Percentiles rank a stretch among this genome's conserved stretches.
Evolutionary conservation across 2,113 vertebrate genomes (phyloP).

Genomic region (Eubucco bourcierii): DNA sequence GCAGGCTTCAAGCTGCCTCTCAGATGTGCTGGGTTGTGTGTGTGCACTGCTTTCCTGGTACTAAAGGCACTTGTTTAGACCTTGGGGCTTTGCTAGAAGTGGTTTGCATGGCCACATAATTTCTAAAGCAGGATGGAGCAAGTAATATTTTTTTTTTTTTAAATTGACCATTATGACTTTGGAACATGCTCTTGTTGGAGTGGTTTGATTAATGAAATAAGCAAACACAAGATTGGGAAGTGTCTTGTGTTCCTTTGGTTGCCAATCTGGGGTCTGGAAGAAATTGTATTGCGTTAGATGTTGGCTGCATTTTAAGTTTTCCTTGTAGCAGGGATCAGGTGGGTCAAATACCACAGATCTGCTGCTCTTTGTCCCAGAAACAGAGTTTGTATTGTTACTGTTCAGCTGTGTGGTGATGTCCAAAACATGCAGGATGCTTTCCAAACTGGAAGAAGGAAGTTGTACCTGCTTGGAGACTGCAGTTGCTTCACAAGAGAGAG

Average conservation of each 20-base stretch:
- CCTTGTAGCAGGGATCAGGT: not conserved
- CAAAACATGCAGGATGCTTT: not conserved
- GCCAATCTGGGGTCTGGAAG: conserved; percentile 44
- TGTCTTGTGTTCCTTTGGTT: conserved; percentile 26
- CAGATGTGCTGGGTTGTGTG: not conserved
- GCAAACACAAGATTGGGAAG: conserved; percentile 22
- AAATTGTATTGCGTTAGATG: conserved; percentile 17
- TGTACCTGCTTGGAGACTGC: not conserved
- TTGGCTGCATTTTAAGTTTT: conserved; percentile 29
- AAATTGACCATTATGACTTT: conserved; percentile 9
- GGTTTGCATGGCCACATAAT: not conserved
- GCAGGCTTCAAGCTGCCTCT: not conserved
- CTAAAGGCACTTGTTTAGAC: not conserved
- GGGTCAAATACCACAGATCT: conserved; percentile 7
- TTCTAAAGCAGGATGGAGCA: not conserved
- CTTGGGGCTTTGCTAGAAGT: not conserved
- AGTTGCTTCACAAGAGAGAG: not conserved
- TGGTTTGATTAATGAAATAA: conserved; percentile 15
- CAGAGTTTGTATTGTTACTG: not conserved
- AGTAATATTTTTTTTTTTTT: not conserved
- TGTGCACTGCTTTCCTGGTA: not conserved
- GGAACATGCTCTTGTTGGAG: conserved; percentile 2
- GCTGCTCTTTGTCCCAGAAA: conserved; percentile 18
- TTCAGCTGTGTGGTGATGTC: not conserved
- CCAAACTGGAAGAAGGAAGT: not conserved